These are phyloP conservation scores for Rhizomys pruinosus DNA, from an alignment of 2,113 vertebrate species.

Conservation along the genomic window DNA sequence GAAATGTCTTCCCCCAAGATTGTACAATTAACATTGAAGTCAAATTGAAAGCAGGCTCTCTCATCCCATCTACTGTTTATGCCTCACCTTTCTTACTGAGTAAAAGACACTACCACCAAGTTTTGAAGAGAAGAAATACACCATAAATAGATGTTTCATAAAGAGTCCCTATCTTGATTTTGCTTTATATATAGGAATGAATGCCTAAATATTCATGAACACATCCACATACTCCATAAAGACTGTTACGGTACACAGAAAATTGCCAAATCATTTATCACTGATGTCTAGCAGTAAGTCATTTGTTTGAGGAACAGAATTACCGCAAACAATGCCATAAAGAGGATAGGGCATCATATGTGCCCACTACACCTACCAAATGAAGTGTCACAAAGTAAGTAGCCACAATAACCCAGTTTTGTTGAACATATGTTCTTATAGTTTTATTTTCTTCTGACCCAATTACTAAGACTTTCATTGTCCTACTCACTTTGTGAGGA, in stretches of 20 bases:
- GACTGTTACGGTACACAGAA: neutral
- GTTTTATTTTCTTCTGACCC: conserved; percentile 9
- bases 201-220: neutral
- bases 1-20: conserved; percentile 17
- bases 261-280: neutral
- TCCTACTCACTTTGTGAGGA: neutral
- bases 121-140: neutral
- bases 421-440: neutral
- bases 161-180: conserved; percentile 1
- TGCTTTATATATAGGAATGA: neutral
- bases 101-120: neutral
- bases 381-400: neutral
- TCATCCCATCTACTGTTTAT: neutral
- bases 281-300: neutral
- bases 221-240: neutral
- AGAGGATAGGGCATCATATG: neutral
- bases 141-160: conserved; percentile 10
- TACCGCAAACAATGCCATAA: neutral
- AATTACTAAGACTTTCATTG: neutral
- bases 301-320: conserved; percentile 41
- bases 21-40: neutral
- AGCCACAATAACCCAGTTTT: neutral
- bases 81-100: neutral
- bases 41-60: conserved; percentile 11
- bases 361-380: neutral